Evolutionary conservation across 2,113 vertebrate species (phyloP), one percentile per base, ranked within the genome.

Genomic region (Callionymus lyra): DNA sequence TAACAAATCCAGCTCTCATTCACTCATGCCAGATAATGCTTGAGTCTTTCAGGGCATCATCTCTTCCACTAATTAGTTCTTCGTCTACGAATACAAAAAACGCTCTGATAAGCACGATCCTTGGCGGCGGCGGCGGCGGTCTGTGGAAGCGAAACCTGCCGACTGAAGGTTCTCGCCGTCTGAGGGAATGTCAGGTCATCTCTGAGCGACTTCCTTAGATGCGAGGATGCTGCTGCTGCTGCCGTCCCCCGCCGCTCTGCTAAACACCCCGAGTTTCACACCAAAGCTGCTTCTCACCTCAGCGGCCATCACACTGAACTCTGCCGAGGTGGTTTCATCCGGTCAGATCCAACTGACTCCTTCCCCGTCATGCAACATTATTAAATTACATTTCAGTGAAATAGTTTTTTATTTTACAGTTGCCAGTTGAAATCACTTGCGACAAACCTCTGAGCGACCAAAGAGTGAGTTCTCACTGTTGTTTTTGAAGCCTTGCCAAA

Each of bases 61-160:
- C 50, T 56, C 47, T 49, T 53, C 44, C 50, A 41, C 56, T 62
- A 56, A 72, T 61, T 38, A 54, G 19, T 49, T 51, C 9, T 12
- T 21, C 15, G 16, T 60, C 44, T 18, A 18, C 21, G 50, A 38
- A 53, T 56, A 34, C n/a, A n/a, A n/a, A 45, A 46, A 44, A 18
- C 41, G 19, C 43, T n/a, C 12, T 62, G 35, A 61, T 70, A 56
- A 65, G 44, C 21, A 6, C 16, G 53, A 41, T 38, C 35, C 21
- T 8, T 8, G 21, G 9, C 44, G 18, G n/a, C 44, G 21, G 9
- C 44, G 18, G n/a, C 44, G 17, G 17, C 34, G 53, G 35, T 47
- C 45, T 50, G 38, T 51, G 53, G 53, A 53, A 63, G 36, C 13
- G 17, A 46, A 61, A 37, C 21, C 42, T 51, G 53, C 56, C 9